Base-by-base conservation (phyloP, 2,797 vertebrate genomes). In the Falco peregrinus region DNA sequence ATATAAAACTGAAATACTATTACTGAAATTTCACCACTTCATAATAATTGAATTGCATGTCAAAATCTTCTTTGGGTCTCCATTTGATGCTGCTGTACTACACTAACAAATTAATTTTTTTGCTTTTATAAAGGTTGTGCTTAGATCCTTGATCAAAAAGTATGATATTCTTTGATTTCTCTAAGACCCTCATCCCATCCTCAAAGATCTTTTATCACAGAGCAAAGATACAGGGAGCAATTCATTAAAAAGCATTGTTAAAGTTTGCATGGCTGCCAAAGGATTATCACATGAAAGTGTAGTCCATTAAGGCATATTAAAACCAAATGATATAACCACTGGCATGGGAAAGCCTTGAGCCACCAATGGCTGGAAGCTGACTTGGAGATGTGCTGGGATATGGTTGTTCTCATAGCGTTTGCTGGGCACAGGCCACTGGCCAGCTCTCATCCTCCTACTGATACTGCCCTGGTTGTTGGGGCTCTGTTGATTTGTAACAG, bases 201-300 rank as follows among this genome's bases (percentile, higher is more conserved):
- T 69, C 24, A 31, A 31, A 53, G 56, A 15, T 73, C 2, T 57
- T 68, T 69, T 37, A n/a, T 45, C 29, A 50, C 19, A 28, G n/a
- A 73, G 4, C 17, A 65, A 48, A 91, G 25, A 16, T 15, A 31
- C 5, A 19, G 64, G 50, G 37, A 61, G 31, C 3, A 35, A 11
- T 67, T 89, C 4, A 17, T 67, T 53, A 4, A 24, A 82, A 20
- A 35, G 12, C 4, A 1, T 29, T 75, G 33, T n/a, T 78, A 2
- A n/a, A 31, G 26, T 28, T 68, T 63, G 22, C 28, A 14, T 39
- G 29, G 5, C 7, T 60, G 31, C 41, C 51, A 24, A 13, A 33
- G 47, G 11, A 54, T 51, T 6, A 15, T 10, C 11, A 5, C 1
- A 0, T 17, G 50, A 21, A 29, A 31, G 8, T n/a, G 7, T 14